Percentiles rank a stretch among this genome's conserved stretches.
Evolutionary conservation across 2,113 vertebrate species (phyloP).

Genomic region (Malurus melanocephalus): DNA sequence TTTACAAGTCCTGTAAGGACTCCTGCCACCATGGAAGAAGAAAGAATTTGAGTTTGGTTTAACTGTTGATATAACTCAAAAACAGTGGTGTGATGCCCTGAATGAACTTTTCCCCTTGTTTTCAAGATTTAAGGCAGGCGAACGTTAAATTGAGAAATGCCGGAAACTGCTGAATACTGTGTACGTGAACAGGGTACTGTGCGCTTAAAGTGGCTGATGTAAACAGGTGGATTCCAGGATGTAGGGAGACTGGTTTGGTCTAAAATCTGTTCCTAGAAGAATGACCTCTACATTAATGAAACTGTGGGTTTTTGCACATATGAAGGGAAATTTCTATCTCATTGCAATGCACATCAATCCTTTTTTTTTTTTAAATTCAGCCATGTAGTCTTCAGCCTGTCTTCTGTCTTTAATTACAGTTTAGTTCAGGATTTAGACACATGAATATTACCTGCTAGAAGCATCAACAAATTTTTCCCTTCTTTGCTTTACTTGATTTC

Average conservation of each 20-base stretch:
- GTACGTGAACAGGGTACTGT: constrained; percentile 51
- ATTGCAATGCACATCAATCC: constrained; percentile 1
- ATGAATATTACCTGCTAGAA: not conserved
- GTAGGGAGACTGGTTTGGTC: constrained; percentile 32
- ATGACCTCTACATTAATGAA: constrained; percentile 51
- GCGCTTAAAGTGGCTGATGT: constrained; percentile 31
- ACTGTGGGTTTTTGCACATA: constrained; percentile 64
- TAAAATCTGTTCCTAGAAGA: constrained; percentile 31
- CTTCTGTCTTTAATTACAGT: not conserved
- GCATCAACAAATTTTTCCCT: not conserved
- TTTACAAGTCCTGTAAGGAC: constrained; percentile 78
- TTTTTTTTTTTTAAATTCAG: not conserved
- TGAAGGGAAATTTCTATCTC: constrained; percentile 42
- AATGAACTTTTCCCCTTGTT: constrained; percentile 32
- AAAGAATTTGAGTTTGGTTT: constrained; percentile 32
- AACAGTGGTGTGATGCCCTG: constrained; percentile 1
- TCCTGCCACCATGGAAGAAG: constrained; percentile 67
- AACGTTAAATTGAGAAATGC: constrained; percentile 41
- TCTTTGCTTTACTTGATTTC: constrained; percentile 30
- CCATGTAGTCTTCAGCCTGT: not conserved
- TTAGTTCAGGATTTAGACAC: not conserved
- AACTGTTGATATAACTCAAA: constrained; percentile 3
- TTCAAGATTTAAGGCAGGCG: constrained; percentile 50
- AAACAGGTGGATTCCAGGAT: constrained; percentile 13
- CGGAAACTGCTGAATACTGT: constrained; percentile 33